Conservation (phyloP, 1,140 invertebrate genomes). For the Drosophila mauritiana region DNA sequence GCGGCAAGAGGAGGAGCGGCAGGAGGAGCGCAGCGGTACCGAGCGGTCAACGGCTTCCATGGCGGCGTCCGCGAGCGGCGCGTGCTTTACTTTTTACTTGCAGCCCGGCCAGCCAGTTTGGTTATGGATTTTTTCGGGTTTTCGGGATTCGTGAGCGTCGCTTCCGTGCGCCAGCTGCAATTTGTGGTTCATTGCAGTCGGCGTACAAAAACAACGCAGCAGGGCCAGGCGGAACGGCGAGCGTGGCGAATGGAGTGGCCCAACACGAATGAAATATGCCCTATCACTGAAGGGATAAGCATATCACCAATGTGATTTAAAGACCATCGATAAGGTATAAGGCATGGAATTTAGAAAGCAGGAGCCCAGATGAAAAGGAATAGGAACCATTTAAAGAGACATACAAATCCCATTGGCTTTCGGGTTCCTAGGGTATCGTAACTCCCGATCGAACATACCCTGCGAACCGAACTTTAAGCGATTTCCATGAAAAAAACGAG, state of each 20-base stretch:
- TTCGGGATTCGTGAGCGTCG: constrained; percentile 67
- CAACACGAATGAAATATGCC: constrained; percentile 28
- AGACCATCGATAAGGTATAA: not conserved
- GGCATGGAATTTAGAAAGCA: no score
- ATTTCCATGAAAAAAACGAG: constrained; percentile 46
- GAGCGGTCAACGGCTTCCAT: constrained; percentile 26
- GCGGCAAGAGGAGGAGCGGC: not conserved
- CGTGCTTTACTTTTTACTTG: constrained; percentile 68
- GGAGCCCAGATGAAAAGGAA: no score
- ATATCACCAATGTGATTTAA: not conserved
- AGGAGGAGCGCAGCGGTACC: no score
- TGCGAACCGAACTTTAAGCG: constrained; percentile 27
- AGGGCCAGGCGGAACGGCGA: constrained; percentile 68
- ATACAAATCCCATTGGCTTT: no score
- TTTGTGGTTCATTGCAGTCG: constrained; percentile 68
- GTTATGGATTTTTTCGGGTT: constrained; percentile 40
- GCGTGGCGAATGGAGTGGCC: constrained; percentile 22
- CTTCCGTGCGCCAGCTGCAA: constrained; percentile 80
- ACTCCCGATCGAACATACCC: constrained; percentile 22
- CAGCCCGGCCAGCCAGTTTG: constrained; percentile 12
- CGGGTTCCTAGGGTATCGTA: not conserved
- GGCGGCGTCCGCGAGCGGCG: constrained; percentile 53
- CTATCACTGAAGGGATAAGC: constrained; percentile 26
- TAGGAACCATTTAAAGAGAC: no score
- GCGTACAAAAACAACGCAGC: constrained; percentile 27